phyloP scores from a whole-genome alignment of 2,113 vertebrate genomes.

The Brachypodius melanocephalos region DNA sequence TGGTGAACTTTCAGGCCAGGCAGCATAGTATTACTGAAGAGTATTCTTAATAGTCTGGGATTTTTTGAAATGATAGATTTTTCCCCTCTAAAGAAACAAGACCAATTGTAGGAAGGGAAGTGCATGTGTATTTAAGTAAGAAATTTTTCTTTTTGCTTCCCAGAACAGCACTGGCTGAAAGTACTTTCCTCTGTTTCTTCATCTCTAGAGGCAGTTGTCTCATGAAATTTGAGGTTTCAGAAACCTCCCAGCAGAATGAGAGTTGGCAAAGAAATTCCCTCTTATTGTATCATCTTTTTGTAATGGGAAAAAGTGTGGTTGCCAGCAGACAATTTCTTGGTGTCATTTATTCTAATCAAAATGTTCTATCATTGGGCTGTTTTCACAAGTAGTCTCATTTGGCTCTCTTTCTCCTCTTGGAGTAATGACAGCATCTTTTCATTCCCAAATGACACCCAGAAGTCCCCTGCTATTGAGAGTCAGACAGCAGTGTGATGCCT shows the following conservation, averaged over 20 bases:
- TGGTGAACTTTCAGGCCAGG: neutral
- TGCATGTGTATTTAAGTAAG: neutral
- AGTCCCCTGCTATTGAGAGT: slow-evolving; percentile 48
- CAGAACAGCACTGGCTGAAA: neutral
- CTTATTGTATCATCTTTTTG: slow-evolving; percentile 7
- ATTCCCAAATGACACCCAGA: slow-evolving; percentile 46
- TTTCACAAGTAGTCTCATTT: slow-evolving; percentile 51
- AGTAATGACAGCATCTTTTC: slow-evolving; percentile 54
- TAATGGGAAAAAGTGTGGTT: slow-evolving; percentile 28
- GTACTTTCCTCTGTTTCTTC: neutral
- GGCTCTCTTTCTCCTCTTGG: slow-evolving; percentile 25
- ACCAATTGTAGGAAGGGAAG: neutral
- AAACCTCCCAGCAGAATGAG: neutral
- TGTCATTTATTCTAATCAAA: slow-evolving; percentile 44
- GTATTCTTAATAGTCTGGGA: neutral
- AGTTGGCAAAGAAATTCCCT: slow-evolving; percentile 41
- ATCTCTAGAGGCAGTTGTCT: neutral
- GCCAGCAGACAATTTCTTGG: slow-evolving; percentile 45
- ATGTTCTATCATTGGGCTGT: slow-evolving; percentile 26
- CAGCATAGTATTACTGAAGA: neutral
- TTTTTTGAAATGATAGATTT: neutral
- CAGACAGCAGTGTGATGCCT: slow-evolving; percentile 14
- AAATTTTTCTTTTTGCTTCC: neutral
- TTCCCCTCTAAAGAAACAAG: neutral
- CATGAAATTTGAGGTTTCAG: slow-evolving; percentile 10